These are phyloP conservation scores for Cosmopolites sordidus DNA, from an alignment of 2,888 invertebrate species.

Conservation along the genomic window DNA sequence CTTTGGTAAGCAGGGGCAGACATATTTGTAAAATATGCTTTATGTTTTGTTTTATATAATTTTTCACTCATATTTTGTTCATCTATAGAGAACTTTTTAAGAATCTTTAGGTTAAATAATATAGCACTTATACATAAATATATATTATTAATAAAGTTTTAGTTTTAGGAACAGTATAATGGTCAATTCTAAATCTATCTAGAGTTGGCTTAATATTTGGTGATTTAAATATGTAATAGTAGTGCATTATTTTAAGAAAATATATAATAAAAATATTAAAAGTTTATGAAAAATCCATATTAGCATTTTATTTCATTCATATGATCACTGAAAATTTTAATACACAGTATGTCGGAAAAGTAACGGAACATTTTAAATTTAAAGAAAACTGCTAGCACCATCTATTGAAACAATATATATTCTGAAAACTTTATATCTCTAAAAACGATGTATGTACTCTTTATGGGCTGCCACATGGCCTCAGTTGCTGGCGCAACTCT, in stretches of 20 bases:
- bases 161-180: neutral
- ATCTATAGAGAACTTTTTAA: neutral
- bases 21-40: neutral
- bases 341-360: too few species aligned
- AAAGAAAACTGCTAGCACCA: too few species aligned
- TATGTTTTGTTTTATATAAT: neutral
- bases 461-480: too few species aligned
- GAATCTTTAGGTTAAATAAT: neutral
- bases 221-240: neutral
- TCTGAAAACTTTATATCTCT: too few species aligned
- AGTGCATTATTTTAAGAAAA: neutral
- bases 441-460: too few species aligned
- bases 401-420: too few species aligned
- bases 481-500: too few species aligned
- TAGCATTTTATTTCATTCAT: neutral
- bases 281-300: neutral
- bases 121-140: neutral
- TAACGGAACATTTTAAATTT: too few species aligned
- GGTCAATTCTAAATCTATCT: neutral
- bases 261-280: neutral
- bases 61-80: neutral
- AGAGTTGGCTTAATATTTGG: neutral
- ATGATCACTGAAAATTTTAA: too few species aligned
- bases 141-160: neutral
- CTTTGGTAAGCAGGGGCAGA: neutral